phyloP scores from a whole-genome alignment of 2,888 invertebrate species.

The Laspeyria flexula region DNA sequence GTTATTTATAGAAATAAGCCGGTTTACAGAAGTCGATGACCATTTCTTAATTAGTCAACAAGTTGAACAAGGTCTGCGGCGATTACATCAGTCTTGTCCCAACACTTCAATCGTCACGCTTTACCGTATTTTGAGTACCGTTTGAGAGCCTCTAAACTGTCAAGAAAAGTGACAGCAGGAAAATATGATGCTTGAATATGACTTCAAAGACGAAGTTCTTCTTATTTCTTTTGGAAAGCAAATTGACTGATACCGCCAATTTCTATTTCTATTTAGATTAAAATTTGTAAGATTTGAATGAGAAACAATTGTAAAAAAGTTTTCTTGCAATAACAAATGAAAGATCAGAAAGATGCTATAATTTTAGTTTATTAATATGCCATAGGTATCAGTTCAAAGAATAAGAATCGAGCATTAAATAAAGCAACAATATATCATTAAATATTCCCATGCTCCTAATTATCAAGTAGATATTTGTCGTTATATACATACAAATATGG shows the following conservation, averaged over 20 bases:
- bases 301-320: too few species aligned
- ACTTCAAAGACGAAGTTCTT: conserved; percentile 12
- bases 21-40: background rate
- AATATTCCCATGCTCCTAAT: too few species aligned
- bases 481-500: conserved; percentile 21
- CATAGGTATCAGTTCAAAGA: too few species aligned
- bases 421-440: too few species aligned
- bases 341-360: too few species aligned
- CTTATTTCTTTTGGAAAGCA: too few species aligned
- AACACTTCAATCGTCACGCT: background rate
- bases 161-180: conserved; percentile 8
- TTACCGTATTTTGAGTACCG: background rate
- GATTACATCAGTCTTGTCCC: background rate
- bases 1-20: conserved; percentile 10
- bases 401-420: too few species aligned
- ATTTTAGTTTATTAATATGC: too few species aligned
- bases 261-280: too few species aligned
- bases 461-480: conserved; percentile 12
- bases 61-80: background rate
- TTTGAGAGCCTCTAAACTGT: conserved; percentile 1
- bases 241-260: too few species aligned
- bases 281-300: too few species aligned
- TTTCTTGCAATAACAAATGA: too few species aligned
- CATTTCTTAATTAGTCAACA: conserved; percentile 1
- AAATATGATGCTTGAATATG: conserved; percentile 6